Evolutionary conservation across 2,888 invertebrate species (phyloP).

Genomic region (Griposia aprilina): DNA sequence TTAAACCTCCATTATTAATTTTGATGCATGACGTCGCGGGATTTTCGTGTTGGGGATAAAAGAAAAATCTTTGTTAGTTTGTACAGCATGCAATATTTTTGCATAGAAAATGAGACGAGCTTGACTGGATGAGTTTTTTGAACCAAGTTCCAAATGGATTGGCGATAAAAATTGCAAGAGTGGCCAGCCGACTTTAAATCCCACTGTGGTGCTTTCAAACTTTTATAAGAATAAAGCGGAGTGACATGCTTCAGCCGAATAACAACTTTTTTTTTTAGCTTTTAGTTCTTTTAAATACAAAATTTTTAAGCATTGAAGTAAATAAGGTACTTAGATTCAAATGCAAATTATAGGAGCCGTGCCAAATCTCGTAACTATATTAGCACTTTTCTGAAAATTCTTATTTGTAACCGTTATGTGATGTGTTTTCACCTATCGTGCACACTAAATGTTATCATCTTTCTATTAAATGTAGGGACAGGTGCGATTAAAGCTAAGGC

Average conservation of each 20-base stretch:
- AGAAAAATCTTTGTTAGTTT: constrained; percentile 18
- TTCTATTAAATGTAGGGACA: not conserved
- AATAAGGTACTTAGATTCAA: not conserved
- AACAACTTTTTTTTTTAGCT: not conserved
- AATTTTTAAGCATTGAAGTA: not conserved
- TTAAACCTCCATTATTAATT: constrained; percentile 58
- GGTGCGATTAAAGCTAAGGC: not conserved
- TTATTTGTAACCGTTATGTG: not conserved
- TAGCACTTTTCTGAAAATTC: not conserved
- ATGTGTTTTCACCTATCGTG: not conserved
- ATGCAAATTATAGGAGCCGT: not conserved
- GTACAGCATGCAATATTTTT: constrained; percentile 39
- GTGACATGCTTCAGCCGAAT: not conserved
- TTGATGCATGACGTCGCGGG: constrained; percentile 42
- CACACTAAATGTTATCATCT: too few species aligned
- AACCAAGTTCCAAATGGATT: constrained; percentile 43
- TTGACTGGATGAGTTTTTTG: constrained; percentile 31
- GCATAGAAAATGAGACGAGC: constrained; percentile 35
- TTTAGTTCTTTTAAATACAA: too few species aligned
- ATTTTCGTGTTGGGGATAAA: constrained; percentile 30
- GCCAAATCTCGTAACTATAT: not conserved
- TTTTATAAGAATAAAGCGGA: not conserved
- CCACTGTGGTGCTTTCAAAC: constrained; percentile 19
- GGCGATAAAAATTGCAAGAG: constrained; percentile 44
- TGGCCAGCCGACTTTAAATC: constrained; percentile 2